Conservation (phyloP, 1,140 invertebrate species). For the Lepidurus couesii region DNA sequence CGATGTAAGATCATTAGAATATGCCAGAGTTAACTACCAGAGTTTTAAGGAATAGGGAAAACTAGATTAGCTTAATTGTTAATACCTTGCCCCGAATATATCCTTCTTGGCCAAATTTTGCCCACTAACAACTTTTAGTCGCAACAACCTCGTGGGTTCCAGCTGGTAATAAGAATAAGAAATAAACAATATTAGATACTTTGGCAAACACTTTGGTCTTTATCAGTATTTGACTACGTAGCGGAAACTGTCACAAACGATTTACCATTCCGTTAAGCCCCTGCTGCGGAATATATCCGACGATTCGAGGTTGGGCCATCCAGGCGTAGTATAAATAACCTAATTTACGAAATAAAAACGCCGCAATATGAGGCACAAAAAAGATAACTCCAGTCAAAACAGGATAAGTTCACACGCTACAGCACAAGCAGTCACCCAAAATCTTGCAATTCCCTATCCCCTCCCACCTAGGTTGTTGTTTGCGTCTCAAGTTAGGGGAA, state of each 20-base stretch:
- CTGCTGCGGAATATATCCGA: constrained; percentile 14
- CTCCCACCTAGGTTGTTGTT: constrained; percentile 14
- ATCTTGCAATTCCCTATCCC: constrained; percentile 11
- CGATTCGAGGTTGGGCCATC: constrained; percentile 13
- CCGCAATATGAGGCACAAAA: not conserved
- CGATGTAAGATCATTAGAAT: constrained; percentile 36
- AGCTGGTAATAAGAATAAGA: constrained; percentile 23
- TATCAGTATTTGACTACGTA: too few relatives aligned
- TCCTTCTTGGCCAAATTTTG: constrained; percentile 92
- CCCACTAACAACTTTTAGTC: constrained; percentile 76
- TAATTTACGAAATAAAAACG: not conserved
- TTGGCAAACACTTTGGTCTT: too few relatives aligned
- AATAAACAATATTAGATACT: not conserved
- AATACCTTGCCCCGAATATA: constrained; percentile 93
- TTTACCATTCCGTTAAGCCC: constrained; percentile 10
- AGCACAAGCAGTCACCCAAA: not conserved
- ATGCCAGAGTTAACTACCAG: constrained; percentile 33
- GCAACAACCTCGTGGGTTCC: constrained; percentile 64
- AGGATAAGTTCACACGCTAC: constrained; percentile 10
- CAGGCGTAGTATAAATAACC: not conserved
- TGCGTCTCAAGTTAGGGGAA: not conserved
- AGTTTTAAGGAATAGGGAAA: constrained; percentile 28
- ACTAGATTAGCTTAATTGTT: not conserved
- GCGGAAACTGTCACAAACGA: not conserved
- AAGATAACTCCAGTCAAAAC: constrained; percentile 10